Conservation (phyloP, 2,888 invertebrate genomes). For the Gnatocerus cornutus region DNA sequence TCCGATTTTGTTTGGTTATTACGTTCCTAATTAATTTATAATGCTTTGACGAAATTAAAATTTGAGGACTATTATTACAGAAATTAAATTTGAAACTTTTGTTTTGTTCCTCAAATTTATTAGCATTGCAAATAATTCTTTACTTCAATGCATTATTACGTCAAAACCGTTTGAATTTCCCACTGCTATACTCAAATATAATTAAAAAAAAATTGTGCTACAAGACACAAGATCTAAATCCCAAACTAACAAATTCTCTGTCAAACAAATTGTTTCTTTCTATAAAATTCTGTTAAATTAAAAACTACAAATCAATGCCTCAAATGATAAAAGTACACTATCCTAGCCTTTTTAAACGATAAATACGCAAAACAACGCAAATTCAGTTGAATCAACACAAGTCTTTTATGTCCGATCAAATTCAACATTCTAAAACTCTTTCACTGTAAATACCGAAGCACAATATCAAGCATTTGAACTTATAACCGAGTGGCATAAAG, state of each 20-base stretch:
- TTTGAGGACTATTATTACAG: no score
- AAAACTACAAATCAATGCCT: not conserved
- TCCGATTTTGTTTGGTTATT: no score
- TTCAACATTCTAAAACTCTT: slow-evolving; percentile 9
- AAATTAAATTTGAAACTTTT: no score
- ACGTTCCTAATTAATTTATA: no score
- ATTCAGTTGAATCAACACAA: slow-evolving; percentile 29
- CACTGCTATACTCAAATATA: no score
- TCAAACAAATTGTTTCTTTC: no score
- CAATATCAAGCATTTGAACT: slow-evolving; percentile 25
- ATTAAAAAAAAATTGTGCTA: no score
- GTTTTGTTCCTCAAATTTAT: no score
- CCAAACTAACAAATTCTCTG: no score
- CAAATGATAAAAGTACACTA: not conserved
- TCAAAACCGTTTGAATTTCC: not conserved
- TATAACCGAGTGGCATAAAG: not conserved
- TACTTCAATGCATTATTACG: not conserved
- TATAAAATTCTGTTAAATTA: not conserved
- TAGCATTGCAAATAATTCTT: not conserved
- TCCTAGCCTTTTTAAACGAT: not conserved
- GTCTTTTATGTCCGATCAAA: slow-evolving; percentile 26
- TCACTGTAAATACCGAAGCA: slow-evolving; percentile 22
- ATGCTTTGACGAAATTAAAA: no score
- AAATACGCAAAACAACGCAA: slow-evolving; percentile 22
- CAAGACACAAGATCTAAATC: no score